Percentiles rank a stretch among this genome's conserved stretches.
Evolutionary conservation across 2,113 vertebrate genomes (phyloP).

Genomic region (Pseudonaja textilis): DNA sequence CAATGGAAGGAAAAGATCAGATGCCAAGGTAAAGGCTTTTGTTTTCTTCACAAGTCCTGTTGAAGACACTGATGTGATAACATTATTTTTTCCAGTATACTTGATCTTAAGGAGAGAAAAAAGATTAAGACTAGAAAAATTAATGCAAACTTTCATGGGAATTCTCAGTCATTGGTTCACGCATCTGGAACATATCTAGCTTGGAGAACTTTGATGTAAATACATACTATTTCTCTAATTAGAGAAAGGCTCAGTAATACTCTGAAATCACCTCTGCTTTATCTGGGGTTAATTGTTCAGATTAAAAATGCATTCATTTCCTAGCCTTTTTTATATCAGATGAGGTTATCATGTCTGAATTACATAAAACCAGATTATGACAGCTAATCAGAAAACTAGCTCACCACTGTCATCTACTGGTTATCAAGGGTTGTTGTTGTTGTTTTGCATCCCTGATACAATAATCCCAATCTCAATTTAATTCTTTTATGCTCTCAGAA

Average conservation of each 20-base stretch:
- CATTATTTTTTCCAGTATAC: background rate
- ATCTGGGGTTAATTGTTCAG: background rate
- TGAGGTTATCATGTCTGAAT: background rate
- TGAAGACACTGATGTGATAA: constrained; percentile 5
- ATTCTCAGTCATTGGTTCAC: background rate
- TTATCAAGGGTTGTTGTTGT: background rate
- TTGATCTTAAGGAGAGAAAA: background rate
- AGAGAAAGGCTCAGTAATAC: background rate
- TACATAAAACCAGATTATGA: background rate
- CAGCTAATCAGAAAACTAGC: background rate
- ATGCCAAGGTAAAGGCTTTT: background rate
- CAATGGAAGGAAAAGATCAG: constrained; percentile 30
- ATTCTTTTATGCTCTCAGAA: background rate
- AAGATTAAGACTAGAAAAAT: background rate
- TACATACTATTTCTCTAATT: background rate
- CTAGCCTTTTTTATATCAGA: constrained; percentile 6
- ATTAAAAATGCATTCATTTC: constrained; percentile 26
- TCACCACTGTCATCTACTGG: background rate
- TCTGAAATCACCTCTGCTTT: constrained; percentile 19
- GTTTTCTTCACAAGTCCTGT: background rate
- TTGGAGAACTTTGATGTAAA: background rate
- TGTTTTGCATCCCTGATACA: background rate
- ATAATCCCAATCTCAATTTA: background rate
- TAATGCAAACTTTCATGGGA: background rate
- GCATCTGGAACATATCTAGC: background rate